Base-by-base conservation (phyloP, 2,797 vertebrate species). In the Chaenodraco wilsoni region DNA sequence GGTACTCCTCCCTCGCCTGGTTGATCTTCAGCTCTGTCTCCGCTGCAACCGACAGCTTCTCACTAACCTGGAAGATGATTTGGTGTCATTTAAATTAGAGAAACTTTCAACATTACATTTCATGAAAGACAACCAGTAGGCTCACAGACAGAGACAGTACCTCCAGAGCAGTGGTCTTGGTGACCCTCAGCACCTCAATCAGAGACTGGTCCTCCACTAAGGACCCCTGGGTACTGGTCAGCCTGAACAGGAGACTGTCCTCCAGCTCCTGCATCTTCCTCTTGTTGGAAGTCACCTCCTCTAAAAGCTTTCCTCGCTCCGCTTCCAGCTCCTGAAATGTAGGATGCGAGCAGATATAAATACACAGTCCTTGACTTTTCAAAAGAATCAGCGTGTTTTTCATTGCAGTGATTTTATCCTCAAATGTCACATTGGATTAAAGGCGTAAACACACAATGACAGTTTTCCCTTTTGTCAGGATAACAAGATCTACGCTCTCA, bases 211-310 rank as follows among this genome's bases (percentile, higher is more conserved):
- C 96, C 79, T 96, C 96, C 83, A 96, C 95, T 63, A 97, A 85
- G 0, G 95, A 96, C 0, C 96, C 95, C 78, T 96, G 85, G 0
- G 95, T 96, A 90, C 94, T 96, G 72, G 94, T 96, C 72, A 96
- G 89, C 63, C 90, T 90, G 79, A 91, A 91, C n/a, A 96, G 89
- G n/a, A 96, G 88, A 79, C 94, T 96, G 72, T 96, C 95, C 84
- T 96, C 96, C 78, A 96, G 92, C 65, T 96, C 95, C 89, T 96
- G 93, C 95, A 96, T 96, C 88, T 92, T 96, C 86, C 94, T 94
- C 83, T 94, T 95, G 90, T 96, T 96, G 58, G 85, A 93, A 1
- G 94, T 95, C 78, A 96, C 96, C 87, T 96, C 94, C 90, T 95
- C 93, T 84, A 96, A 82, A 64, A 96, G 86, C 81, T 92, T 93